These are phyloP conservation scores for Cyrtorhinus lividipennis DNA, from an alignment of 1,140 invertebrate species.

Conservation along the genomic window DNA sequence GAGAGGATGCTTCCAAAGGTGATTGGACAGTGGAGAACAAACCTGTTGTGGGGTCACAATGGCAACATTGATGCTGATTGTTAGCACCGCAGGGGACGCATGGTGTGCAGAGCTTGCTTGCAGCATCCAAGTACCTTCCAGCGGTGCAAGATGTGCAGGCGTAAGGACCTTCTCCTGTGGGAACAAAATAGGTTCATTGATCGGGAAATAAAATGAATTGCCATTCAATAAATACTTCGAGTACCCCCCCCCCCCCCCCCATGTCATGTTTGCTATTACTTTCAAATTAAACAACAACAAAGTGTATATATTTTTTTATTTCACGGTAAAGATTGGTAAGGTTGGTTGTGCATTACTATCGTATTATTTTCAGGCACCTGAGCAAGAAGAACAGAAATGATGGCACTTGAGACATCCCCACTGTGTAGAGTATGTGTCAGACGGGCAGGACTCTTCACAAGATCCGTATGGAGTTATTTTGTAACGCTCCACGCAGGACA, in stretches of 20 bases:
- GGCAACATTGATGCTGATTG: slow-evolving; percentile 41
- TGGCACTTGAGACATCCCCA: slow-evolving; percentile 71
- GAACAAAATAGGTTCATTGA: neutral
- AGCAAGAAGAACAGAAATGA: slow-evolving; percentile 65
- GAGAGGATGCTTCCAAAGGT: too few species aligned
- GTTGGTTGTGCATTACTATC: too few species aligned
- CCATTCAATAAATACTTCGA: too few species aligned
- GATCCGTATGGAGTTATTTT: slow-evolving; percentile 55
- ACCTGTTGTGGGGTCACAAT: slow-evolving; percentile 52
- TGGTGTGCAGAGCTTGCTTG: slow-evolving; percentile 26
- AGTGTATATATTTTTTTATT: too few species aligned
- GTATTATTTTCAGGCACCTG: too few species aligned
- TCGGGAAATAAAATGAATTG: neutral
- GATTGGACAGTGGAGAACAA: too few species aligned
- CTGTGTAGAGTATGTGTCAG: slow-evolving; percentile 62
- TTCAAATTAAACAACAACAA: too few species aligned
- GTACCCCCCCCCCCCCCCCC: too few species aligned
- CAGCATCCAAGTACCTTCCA: slow-evolving; percentile 28
- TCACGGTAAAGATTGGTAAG: too few species aligned
- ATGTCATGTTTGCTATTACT: too few species aligned
- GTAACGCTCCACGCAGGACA: slow-evolving; percentile 60
- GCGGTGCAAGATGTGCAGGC: slow-evolving; percentile 55
- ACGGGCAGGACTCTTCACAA: slow-evolving; percentile 68
- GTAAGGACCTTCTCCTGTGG: slow-evolving; percentile 46
- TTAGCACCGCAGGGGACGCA: slow-evolving; percentile 50